Evolutionary conservation across 2,113 vertebrate genomes (phyloP).

Genomic region (Opisthocomus hoazin): DNA sequence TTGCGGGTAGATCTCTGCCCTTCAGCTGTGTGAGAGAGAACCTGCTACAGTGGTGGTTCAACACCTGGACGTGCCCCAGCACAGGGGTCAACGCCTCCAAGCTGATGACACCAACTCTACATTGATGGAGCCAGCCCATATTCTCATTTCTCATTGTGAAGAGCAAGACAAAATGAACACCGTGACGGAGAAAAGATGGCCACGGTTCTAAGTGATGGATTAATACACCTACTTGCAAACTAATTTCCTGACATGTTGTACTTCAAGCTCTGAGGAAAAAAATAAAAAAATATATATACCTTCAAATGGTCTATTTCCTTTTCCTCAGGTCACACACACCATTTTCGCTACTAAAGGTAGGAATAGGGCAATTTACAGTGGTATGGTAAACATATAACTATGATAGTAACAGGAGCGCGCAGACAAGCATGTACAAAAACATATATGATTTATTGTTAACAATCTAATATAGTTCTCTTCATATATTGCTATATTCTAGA

Average conservation of each 20-base stretch:
- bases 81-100: background rate
- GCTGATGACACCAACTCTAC: background rate
- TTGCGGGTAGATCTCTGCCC: background rate
- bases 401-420: accelerated
- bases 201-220: background rate
- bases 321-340: background rate
- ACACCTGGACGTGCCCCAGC: background rate
- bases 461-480: background rate
- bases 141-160: background rate
- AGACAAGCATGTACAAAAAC: background rate
- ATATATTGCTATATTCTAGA: background rate
- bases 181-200: background rate
- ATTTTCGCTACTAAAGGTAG: background rate
- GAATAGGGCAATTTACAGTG: background rate
- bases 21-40: background rate
- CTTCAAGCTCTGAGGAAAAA: background rate
- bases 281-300: background rate
- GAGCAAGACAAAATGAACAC: background rate
- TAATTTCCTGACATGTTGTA: background rate
- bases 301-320: background rate
- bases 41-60: background rate
- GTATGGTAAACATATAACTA: background rate
- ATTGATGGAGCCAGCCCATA: background rate
- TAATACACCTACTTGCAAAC: background rate
- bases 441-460: background rate